Base-by-base conservation (phyloP, 2,797 vertebrate species). In the Parauchenoglanis ngamensis region DNA sequence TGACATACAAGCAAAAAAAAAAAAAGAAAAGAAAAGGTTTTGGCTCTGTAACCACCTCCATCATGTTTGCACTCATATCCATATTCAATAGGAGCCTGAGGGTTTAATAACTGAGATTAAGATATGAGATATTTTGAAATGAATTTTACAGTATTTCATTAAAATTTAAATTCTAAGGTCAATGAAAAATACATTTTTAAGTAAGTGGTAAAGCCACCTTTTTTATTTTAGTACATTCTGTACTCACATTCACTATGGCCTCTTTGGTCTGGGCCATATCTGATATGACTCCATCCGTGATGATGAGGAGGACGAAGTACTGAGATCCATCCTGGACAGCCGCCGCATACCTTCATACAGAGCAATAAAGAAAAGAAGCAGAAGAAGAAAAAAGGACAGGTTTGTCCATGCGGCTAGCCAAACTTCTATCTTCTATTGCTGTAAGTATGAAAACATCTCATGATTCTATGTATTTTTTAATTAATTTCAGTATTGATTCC, bases 211-310 rank as follows among this genome's bases (percentile, higher is more conserved):
- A 28, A 63, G 57, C 23, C 40, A 61, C 8, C 4, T n/a, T 57
- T n/a, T 78, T 19, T 86, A 54, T n/a, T 80, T 13, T 13, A 13
- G 40, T 25, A 13, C 28, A 46, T 57, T 12, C 57, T 54, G 15
- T 91, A 93, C 97, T 97, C 94, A 99, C 98, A 1, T 98, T 98
- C 80, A 99, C 98, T 0, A 99, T 99, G 90, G 98, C 98, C 93
- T 99, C 98, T 96, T 99, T 99, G 91, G 98, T 99, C 95, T 99
- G 98, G 0, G 98, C 97, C 98, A 99, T 99, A 93, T 99, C 98
- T 0, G 98, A 99, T 90, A 98, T 99, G 92, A 99, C 98, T 0
- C 98, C 98, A 0, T 99, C 98, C 0, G 98, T 99, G 94, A 99
- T 98, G 95, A 99, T 99, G 91, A 99, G 98, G 78, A 99, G 96